These are phyloP conservation scores for Hemichromis elongatus DNA, from an alignment of 2,113 vertebrate genomes.

Conservation along the genomic window DNA sequence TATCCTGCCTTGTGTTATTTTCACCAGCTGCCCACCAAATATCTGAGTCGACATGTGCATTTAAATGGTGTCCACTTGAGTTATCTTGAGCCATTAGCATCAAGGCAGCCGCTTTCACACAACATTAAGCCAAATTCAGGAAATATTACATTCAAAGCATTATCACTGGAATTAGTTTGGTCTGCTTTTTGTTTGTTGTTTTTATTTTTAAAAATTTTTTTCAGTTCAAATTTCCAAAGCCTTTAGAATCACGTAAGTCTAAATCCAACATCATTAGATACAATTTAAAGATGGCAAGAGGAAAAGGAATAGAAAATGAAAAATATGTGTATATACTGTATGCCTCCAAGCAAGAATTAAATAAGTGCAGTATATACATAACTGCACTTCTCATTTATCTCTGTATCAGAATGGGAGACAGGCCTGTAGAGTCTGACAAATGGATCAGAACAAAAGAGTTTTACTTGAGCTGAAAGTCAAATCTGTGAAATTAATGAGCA, in stretches of 20 bases:
- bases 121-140: constrained; percentile 39
- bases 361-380: not conserved
- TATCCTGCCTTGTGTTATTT: constrained; percentile 26
- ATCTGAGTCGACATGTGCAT: constrained; percentile 29
- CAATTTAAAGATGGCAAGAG: not conserved
- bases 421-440: not conserved
- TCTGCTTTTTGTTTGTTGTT: not conserved
- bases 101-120: constrained; percentile 32
- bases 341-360: not conserved
- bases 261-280: not conserved
- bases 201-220: not conserved
- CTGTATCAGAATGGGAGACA: not conserved
- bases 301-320: not conserved
- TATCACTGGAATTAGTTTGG: constrained; percentile 6
- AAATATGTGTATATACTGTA: not conserved
- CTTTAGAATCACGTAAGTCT: not conserved
- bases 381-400: not conserved
- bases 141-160: not conserved
- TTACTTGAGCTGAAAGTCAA: not conserved
- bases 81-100: constrained; percentile 41
- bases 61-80: constrained; percentile 47
- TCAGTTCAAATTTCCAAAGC: not conserved
- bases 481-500: not conserved
- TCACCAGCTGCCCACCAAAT: constrained; percentile 37
- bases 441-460: not conserved